Base-by-base conservation (phyloP, 2,888 invertebrate genomes). In the Ecliptopera silaceata region DNA sequence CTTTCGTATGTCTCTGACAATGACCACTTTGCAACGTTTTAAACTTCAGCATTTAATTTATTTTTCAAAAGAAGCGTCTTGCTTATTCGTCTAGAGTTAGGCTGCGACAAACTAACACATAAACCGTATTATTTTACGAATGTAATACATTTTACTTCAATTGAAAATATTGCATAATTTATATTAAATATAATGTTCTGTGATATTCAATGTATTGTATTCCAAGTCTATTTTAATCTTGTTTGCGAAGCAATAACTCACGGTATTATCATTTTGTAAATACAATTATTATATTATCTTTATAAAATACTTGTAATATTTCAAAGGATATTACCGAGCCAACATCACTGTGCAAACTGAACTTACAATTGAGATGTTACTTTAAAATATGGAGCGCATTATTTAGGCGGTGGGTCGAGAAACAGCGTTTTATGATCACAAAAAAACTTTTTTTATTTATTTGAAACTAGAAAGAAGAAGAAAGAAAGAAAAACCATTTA, bases 201-300 rank as follows among this genome's bases (percentile, higher is more conserved):
- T 20, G 26, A 34, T 32, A 41, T 29, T 51, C 43, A 51, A 59
- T 47, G 31, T n/a, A n/a, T n/a, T n/a, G n/a, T n/a, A 56, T 48
- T 47, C 51, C 63, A 56, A 58, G 44, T 46, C 53, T 57, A 56
- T 56, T 59, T 61, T 66, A 68, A 71, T 68, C 63, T 60, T 81
- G 78, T 88, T 86, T 86, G 72, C 74, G 22, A 49, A 77, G 79
- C 68, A 80, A 88, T 89, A 89, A 82, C 84, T 89, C 69, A 81
- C 71, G 79, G 81, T 69, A 87, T 89, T 88, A 87, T 74, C 75
- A 74, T 77, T 76, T 62, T 56, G 50, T 53, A 48, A 62, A 81
- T 41, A 41, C n/a, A 39, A 18, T 39, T 41, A 13, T 4, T 78
- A 81, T 78, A 87, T 87, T 88, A 87, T 72, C 76, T 77, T 63